Evolutionary conservation across 2,888 invertebrate species (phyloP), one percentile per base, ranked within the genome.

Genomic region (Candidula unifasciata): DNA sequence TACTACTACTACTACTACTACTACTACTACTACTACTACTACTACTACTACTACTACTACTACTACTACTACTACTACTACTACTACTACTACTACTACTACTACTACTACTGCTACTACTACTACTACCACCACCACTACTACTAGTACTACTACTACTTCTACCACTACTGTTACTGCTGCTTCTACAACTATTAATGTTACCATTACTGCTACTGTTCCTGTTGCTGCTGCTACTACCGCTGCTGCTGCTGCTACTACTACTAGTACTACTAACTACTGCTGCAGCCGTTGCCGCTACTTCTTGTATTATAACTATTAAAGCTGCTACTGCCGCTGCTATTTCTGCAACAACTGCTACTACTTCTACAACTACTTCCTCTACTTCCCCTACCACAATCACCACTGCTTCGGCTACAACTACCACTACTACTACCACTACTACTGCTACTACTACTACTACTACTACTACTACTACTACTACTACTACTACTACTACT

Each of bases 11-110:
- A n/a, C 76, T 8, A 24, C 76, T 76, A 5, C 76, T 76, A 52
- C 76, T 76, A 52, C 76, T 76, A 52, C 52, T 76, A 52, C 52
- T 76, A 27, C 52, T 76, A 52, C 52, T 76, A 52, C 52, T 76
- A 52, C 52, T 76, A 52, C 52, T 76, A 52, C 52, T 76, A 52
- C 52, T 52, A 52, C 52, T 76, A 5, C 37, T 76, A 5, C 52
- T 76, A 37, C 52, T 76, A 37, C 52, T 76, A 27, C 52, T 76
- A 52, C 52, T 76, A 52, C 52, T 76, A 52, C 52, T 76, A 52
- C 52, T 76, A 52, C 52, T 76, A 52, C 52, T 76, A 27, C 52
- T 76, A 52, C 52, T 76, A 52, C 52, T 52, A 52, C 37, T 52
- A 5, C 27, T 52, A 52, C 52, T 76, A 52, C 52, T 52, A 21